A percentile compares a stretch with the other conserved stretches of the same genome.
Evolutionary conservation across 2,113 vertebrate species (phyloP).

Genomic region (Calcarius ornatus): DNA sequence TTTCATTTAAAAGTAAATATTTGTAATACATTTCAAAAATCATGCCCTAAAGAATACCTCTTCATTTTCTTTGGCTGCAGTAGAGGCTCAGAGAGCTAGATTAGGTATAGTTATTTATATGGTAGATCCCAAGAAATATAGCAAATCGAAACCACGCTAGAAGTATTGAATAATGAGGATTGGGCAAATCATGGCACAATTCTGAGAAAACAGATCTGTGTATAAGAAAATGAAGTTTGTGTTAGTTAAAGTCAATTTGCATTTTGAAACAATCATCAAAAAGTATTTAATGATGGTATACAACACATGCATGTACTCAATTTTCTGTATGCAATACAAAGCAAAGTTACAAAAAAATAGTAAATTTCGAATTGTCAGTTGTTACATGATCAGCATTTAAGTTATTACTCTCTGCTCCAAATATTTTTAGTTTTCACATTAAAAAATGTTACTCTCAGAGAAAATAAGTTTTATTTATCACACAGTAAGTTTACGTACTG

Average conservation of each 20-base stretch:
- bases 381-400: neutral
- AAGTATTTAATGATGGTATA: neutral
- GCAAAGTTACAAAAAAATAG: neutral
- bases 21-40: neutral
- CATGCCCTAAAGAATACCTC: neutral
- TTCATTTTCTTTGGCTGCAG: neutral
- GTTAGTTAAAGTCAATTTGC: neutral
- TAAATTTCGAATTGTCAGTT: neutral
- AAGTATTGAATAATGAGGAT: neutral
- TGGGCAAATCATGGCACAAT: neutral
- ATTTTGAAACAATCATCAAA: slow-evolving; percentile 6
- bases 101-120: neutral
- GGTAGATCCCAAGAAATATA: neutral
- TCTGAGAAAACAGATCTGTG: neutral
- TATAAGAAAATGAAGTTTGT: neutral
- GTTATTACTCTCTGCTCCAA: neutral
- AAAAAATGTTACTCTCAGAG: neutral
- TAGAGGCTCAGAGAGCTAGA: neutral
- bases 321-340: neutral
- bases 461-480: neutral
- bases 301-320: neutral
- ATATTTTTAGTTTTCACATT: neutral
- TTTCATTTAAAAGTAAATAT: neutral
- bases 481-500: neutral
- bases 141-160: neutral